Evolutionary conservation across 2,888 invertebrate species (phyloP), one percentile per base, ranked within the genome.

Genomic region (Ochlodes sylvanus): DNA sequence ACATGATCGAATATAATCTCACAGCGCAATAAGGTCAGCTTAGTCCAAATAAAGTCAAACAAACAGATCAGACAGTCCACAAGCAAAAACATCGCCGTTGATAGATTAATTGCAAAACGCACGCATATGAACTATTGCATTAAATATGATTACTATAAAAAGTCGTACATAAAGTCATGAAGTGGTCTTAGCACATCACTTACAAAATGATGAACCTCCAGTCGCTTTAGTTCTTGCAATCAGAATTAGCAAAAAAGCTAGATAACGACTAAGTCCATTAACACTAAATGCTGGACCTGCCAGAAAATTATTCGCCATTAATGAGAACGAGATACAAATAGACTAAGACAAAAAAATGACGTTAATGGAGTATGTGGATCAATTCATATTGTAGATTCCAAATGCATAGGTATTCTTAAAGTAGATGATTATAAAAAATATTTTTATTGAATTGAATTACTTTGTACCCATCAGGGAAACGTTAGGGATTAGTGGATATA

Each of bases 171-270:
- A 21, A 52, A 54, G 21, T 27, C 27, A 52, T 52, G 52, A 52
- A 52, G 52, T 27, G 27, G 17, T 55, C 63, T 63, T 54, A 61
- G 65, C 65, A 44, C 32, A 56, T 38, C 14, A 63, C 54, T 60
- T 70, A 58, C 64, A 63, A 64, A 64, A 67, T 63, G 54, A 66
- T 63, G 62, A 57, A 15, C 34, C 56, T 38, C 62, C 57, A 21
- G 50, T 68, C 65, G 54, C 55, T 63, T 32, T n/a, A 32, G 58
- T 68, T 68, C 65, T 68, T 68, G 62, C 64, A 52, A 63, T 65
- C 19, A 12, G 34, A 50, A 47, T 19, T 47, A 44, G 61, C 64
- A 57, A 65, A 66, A 66, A 67, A 44, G 19, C 60, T 38, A 34
- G 27, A 63, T 55, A 42, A 64, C 19, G 60, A 54, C 47, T 55